Conservation (phyloP, 2,888 invertebrate genomes). For the Ptilodon capucinus region DNA sequence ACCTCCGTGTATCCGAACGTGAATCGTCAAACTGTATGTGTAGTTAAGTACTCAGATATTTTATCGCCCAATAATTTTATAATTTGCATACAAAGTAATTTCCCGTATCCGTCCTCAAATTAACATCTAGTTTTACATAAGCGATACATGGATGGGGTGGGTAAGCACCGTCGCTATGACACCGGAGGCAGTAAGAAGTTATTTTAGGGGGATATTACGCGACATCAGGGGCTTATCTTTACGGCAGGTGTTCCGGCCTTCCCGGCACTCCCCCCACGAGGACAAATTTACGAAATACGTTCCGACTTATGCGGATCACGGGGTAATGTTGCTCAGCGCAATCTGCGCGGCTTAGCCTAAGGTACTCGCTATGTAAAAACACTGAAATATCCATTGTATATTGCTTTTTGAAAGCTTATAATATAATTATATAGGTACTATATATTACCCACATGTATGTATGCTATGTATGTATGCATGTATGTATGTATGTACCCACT, state of each 20-base stretch:
- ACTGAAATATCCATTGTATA: too few species aligned
- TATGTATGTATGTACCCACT: too few species aligned
- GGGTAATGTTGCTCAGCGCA: slow-evolving; percentile 39
- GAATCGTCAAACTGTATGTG: too few species aligned
- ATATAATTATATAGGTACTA: too few species aligned
- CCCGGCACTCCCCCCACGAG: slow-evolving; percentile 56
- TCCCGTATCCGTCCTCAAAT: slow-evolving; percentile 20
- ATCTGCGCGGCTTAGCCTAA: slow-evolving; percentile 32
- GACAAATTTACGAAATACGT: slow-evolving; percentile 80
- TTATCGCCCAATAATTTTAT: too few species aligned
- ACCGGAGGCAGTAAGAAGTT: slow-evolving; percentile 81
- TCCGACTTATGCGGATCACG: slow-evolving; percentile 75
- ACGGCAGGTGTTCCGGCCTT: slow-evolving; percentile 78
- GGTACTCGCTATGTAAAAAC: slow-evolving; percentile 4
- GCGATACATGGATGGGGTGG: slow-evolving; percentile 49
- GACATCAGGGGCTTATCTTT: slow-evolving; percentile 80
- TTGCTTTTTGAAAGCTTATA: too few species aligned
- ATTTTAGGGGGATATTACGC: slow-evolving; percentile 80
- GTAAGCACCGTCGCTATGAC: slow-evolving; percentile 66
- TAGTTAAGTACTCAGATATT: too few species aligned
- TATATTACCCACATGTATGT: too few species aligned
- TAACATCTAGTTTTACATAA: slow-evolving; percentile 40
- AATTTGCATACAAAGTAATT: background rate
- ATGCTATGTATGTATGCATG: too few species aligned
- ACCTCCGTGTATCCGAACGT: too few species aligned